Evolutionary conservation across 1,140 invertebrate species (phyloP).

Genomic region (Cryptotermes secundus): DNA sequence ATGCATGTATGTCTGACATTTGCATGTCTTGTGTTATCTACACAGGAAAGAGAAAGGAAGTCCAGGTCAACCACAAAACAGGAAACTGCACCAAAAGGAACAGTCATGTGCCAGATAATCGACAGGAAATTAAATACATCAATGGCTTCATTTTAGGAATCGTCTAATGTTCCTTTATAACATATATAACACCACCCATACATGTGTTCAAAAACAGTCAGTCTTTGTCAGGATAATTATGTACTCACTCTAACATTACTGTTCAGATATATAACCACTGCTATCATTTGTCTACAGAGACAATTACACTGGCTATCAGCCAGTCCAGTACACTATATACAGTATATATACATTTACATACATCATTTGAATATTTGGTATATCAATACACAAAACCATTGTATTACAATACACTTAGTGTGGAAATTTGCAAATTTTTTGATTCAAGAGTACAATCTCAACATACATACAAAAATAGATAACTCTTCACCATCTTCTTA

Average conservation of each 20-base stretch:
- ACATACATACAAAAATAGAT: slow-evolving; percentile 7
- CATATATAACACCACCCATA: background rate
- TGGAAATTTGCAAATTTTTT: background rate
- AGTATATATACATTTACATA: background rate
- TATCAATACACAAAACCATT: background rate
- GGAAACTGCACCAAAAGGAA: background rate
- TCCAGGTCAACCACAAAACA: background rate
- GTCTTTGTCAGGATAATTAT: background rate
- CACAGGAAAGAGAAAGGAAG: background rate
- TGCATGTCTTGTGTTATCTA: background rate
- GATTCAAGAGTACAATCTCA: slow-evolving; percentile 8
- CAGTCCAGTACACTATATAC: background rate
- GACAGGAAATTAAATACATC: background rate
- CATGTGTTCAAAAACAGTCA: slow-evolving; percentile 18
- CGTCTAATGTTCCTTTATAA: background rate
- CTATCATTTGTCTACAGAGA: background rate
- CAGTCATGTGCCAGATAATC: background rate
- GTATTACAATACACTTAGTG: background rate
- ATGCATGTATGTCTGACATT: background rate
- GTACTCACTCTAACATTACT: background rate
- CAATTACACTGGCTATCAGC: background rate
- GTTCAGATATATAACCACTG: background rate
- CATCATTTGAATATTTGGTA: background rate
- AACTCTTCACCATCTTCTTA: background rate
- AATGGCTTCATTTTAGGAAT: background rate